phyloP scores from a whole-genome alignment of 2,888 invertebrate genomes.

The Pristionchus exspectatus region DNA sequence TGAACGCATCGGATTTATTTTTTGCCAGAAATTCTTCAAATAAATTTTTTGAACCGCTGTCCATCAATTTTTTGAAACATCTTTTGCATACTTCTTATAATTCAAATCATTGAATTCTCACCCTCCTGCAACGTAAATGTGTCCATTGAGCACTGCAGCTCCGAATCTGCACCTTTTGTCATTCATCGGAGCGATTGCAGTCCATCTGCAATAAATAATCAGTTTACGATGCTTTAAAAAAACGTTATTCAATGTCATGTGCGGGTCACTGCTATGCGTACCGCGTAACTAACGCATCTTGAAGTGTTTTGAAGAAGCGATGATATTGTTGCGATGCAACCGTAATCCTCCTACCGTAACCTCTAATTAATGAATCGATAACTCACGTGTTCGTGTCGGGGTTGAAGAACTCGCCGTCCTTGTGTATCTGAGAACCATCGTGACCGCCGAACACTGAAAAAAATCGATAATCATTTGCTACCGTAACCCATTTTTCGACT shows the following conservation, averaged over 20 bases:
- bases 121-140: constrained; percentile 88
- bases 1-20: not conserved
- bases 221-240: not conserved
- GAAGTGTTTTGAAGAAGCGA: too few relatives aligned
- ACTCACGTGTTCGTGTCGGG: not conserved
- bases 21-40: not conserved
- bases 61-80: not conserved
- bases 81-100: too few relatives aligned
- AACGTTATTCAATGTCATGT: too few relatives aligned
- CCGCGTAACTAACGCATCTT: too few relatives aligned
- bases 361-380: not conserved
- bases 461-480: constrained; percentile 80
- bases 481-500: constrained; percentile 80
- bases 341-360: not conserved
- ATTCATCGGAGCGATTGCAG: constrained; percentile 86
- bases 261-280: too few relatives aligned
- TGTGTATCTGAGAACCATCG: constrained; percentile 87
- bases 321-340: not conserved
- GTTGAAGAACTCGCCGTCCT: constrained; percentile 85
- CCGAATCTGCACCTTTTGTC: constrained; percentile 87
- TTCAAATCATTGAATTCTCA: constrained; percentile 36
- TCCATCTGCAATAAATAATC: constrained; percentile 37
- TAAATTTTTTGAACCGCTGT: too few relatives aligned
- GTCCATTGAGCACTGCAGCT: constrained; percentile 88
- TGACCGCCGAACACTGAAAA: constrained; percentile 86